Evolutionary conservation across 2,888 invertebrate genomes (phyloP).

Genomic region (Anoplius nigerrimus): DNA sequence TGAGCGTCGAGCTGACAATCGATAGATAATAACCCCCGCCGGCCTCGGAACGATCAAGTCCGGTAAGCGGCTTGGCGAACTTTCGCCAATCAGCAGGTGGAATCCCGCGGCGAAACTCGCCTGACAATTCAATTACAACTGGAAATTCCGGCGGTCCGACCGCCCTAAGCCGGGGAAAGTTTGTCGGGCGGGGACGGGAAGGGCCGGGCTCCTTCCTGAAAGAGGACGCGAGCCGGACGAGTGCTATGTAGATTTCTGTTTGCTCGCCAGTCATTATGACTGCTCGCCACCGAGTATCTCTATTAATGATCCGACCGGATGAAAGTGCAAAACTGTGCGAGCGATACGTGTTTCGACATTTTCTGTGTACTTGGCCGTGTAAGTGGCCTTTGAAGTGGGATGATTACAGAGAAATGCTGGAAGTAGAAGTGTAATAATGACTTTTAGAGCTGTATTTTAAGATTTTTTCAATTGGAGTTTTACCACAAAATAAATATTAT

Average conservation of each 20-base stretch:
- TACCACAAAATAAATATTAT: too few relatives aligned
- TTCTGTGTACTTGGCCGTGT: too few relatives aligned
- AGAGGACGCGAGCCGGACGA: conserved; percentile 49
- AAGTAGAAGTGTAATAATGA: too few relatives aligned
- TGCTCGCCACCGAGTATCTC: too few relatives aligned
- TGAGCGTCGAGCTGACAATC: conserved; percentile 31
- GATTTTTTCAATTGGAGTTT: too few relatives aligned
- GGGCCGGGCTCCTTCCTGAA: too few relatives aligned
- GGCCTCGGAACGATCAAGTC: conserved; percentile 44
- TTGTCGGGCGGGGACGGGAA: conserved; percentile 58
- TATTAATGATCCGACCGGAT: too few relatives aligned
- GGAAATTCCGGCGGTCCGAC: conserved; percentile 62
- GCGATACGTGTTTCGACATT: too few relatives aligned
- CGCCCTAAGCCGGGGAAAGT: conserved; percentile 63
- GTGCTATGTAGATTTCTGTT: conserved; percentile 80
- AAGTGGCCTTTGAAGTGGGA: too few relatives aligned
- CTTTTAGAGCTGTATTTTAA: too few relatives aligned
- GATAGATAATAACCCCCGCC: conserved; percentile 39
- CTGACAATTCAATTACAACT: conserved; percentile 71
- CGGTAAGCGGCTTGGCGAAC: conserved; percentile 56
- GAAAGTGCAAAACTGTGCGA: too few relatives aligned
- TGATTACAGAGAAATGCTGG: too few relatives aligned
- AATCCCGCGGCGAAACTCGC: conserved; percentile 54
- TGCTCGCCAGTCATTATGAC: conserved; percentile 79
- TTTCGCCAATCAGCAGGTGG: conserved; percentile 59